These are phyloP conservation scores for Brachionus sp. DNA, from an alignment of 1,140 invertebrate genomes.

Conservation along the genomic window DNA sequence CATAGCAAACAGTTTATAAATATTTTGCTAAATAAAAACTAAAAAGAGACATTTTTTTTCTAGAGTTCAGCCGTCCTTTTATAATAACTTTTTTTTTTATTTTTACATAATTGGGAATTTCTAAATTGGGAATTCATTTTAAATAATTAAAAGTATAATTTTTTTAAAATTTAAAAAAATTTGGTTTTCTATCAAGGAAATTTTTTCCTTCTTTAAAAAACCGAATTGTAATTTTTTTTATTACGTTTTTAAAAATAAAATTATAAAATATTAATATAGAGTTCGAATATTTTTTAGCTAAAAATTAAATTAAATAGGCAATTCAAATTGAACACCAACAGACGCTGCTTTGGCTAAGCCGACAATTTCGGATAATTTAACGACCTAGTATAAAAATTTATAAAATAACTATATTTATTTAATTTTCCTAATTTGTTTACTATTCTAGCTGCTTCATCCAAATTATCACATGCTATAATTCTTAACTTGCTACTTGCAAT, in stretches of 20 bases:
- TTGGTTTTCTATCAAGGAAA: background rate
- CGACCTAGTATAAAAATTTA: constrained; percentile 1
- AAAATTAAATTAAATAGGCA: constrained; percentile 41
- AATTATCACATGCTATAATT: constrained; percentile 42
- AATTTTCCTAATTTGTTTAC: background rate
- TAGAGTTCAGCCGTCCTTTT: no score
- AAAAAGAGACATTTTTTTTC: background rate
- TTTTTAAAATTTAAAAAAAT: background rate
- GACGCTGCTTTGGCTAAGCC: constrained; percentile 44
- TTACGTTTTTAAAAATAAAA: background rate
- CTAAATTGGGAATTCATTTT: no score
- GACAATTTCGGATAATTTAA: constrained; percentile 45
- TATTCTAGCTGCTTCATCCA: constrained; percentile 45
- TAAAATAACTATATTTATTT: background rate
- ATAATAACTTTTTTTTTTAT: no score
- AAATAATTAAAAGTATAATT: no score
- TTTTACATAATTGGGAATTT: no score
- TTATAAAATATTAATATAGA: background rate
- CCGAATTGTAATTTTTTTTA: background rate
- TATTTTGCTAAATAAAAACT: constrained; percentile 4
- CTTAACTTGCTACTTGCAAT: constrained; percentile 60
- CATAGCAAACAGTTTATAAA: constrained; percentile 25
- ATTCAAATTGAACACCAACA: constrained; percentile 44
- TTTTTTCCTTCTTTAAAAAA: background rate
- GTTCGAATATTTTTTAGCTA: background rate